phyloP scores from a whole-genome alignment of 2,888 invertebrate genomes.

The Arctia plantaginis region DNA sequence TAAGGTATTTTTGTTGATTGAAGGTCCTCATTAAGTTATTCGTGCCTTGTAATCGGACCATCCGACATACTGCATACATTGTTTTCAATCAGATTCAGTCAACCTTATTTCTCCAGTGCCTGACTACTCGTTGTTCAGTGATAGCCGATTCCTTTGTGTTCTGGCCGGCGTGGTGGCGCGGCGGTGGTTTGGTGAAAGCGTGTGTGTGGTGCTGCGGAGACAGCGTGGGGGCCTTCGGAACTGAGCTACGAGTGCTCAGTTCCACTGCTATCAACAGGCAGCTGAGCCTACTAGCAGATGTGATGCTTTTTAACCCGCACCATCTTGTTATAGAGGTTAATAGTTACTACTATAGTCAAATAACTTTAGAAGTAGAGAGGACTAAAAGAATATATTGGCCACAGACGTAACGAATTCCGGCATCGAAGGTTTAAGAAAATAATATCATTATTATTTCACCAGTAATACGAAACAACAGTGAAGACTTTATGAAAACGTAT shows the following conservation, averaged over 20 bases:
- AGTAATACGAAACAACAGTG: background rate
- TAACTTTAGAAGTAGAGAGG: background rate
- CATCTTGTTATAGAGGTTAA: constrained; percentile 4
- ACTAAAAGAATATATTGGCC: background rate
- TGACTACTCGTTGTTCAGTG: constrained; percentile 43
- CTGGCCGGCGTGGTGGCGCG: constrained; percentile 67
- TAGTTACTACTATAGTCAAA: background rate
- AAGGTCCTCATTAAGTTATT: background rate
- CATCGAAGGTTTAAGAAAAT: background rate
- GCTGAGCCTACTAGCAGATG: constrained; percentile 54
- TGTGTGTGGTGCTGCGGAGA: constrained; percentile 7
- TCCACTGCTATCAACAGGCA: constrained; percentile 8
- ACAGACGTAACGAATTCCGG: background rate
- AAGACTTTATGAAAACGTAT: background rate
- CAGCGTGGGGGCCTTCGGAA: constrained; percentile 33
- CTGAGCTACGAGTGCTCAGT: constrained; percentile 48
- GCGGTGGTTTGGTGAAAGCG: constrained; percentile 47
- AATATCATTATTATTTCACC: background rate
- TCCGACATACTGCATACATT: background rate
- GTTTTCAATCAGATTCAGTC: background rate
- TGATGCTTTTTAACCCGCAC: background rate
- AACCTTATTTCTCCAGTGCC: constrained; percentile 1
- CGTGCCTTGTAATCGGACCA: background rate
- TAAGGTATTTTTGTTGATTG: background rate
- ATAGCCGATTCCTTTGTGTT: constrained; percentile 59